phyloP scores from a whole-genome alignment of 1,140 invertebrate species.

The Melanaphis sacchari region DNA sequence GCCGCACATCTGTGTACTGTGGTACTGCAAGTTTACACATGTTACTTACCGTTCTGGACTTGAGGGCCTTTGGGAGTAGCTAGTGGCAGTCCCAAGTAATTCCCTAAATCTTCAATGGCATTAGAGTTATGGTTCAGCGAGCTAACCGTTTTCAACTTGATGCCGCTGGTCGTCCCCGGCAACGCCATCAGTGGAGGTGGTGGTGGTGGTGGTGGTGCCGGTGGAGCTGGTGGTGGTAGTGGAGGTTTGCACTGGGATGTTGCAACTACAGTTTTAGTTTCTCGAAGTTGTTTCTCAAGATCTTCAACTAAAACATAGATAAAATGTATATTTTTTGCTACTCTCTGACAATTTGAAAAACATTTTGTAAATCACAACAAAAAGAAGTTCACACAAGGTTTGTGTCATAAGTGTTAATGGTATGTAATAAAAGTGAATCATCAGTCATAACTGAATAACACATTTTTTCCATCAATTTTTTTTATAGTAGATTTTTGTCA shows the following conservation, averaged over 20 bases:
- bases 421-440: background rate
- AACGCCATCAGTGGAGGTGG: constrained; percentile 61
- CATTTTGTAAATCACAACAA: background rate
- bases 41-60: constrained; percentile 62
- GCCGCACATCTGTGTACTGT: no score
- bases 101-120: constrained; percentile 69
- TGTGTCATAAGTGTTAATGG: background rate
- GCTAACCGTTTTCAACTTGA: constrained; percentile 43
- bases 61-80: constrained; percentile 62
- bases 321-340: background rate
- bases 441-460: background rate
- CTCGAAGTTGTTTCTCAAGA: constrained; percentile 63
- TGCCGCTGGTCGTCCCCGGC: constrained; percentile 16
- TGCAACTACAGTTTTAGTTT: constrained; percentile 20
- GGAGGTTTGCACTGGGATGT: constrained; percentile 60
- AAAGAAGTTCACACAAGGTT: background rate
- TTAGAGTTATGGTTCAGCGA: constrained; percentile 61
- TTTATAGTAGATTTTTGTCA: background rate
- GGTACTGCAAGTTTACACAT: background rate
- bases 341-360: background rate
- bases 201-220: constrained; percentile 63
- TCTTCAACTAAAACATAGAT: constrained; percentile 61
- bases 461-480: background rate
- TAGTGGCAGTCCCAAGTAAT: constrained; percentile 67
- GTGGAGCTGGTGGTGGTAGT: constrained; percentile 64